phyloP scores from a whole-genome alignment of 2,888 invertebrate species.

The Lepidochrysops patricia region DNA sequence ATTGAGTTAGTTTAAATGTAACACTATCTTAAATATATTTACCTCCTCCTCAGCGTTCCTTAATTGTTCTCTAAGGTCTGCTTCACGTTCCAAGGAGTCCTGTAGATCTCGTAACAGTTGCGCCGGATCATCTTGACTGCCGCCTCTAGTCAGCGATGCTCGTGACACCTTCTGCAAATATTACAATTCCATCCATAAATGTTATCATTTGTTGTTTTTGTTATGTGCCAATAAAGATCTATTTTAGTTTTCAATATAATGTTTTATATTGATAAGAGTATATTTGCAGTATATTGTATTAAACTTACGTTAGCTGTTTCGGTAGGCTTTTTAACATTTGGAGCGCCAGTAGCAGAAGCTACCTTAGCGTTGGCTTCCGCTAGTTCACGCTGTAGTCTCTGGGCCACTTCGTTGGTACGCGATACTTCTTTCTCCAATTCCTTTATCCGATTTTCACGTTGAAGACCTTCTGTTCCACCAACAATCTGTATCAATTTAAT shows the following conservation, averaged over 20 bases:
- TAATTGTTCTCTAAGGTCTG: conserved; percentile 93
- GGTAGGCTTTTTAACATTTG: conserved; percentile 70
- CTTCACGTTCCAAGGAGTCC: conserved; percentile 94
- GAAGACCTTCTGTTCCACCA: conserved; percentile 75
- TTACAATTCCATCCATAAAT: background rate
- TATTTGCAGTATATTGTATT: background rate
- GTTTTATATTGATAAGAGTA: background rate
- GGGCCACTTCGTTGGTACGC: conserved; percentile 83
- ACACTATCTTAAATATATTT: conserved; percentile 18
- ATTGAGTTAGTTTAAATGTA: background rate
- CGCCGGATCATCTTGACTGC: conserved; percentile 86
- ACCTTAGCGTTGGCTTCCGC: conserved; percentile 78
- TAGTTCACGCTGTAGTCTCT: conserved; percentile 80
- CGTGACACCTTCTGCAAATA: conserved; percentile 77
- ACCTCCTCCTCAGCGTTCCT: conserved; percentile 95
- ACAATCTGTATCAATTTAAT: conserved; percentile 47
- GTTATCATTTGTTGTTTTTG: background rate
- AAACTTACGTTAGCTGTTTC: conserved; percentile 74
- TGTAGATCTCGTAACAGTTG: conserved; percentile 90
- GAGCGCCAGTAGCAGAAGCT: conserved; percentile 48
- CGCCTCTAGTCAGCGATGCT: conserved; percentile 83
- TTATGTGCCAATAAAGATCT: background rate
- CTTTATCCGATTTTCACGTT: conserved; percentile 80
- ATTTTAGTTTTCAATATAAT: background rate
- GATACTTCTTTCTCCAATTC: conserved; percentile 90